Evolutionary conservation across 2,888 invertebrate genomes (phyloP).

Genomic region (Steinernema hermaphroditum): DNA sequence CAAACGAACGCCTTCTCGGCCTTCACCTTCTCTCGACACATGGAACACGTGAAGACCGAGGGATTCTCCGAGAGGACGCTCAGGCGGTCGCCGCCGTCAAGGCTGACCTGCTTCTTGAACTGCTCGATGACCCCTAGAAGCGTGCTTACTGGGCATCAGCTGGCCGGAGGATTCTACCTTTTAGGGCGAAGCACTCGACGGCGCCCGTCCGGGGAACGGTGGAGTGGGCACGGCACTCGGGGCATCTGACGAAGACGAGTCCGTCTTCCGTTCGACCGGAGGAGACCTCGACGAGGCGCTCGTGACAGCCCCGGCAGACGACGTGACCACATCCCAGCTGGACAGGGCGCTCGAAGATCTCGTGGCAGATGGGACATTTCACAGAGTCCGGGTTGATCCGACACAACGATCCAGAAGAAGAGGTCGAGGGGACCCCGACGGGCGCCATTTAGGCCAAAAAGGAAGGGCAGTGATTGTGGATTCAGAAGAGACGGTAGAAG

Average conservation of each 20-base stretch:
- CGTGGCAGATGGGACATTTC: not conserved
- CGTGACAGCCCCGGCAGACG: not conserved
- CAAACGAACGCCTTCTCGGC: not conserved
- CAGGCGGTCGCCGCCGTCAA: not conserved
- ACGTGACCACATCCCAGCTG: slow-evolving; percentile 6
- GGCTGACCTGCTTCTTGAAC: not conserved
- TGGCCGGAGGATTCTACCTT: too few relatives aligned
- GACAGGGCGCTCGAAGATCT: slow-evolving; percentile 2
- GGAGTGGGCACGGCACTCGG: not conserved
- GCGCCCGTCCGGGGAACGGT: not conserved
- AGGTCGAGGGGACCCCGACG: not conserved
- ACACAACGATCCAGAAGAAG: not conserved
- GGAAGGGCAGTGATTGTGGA: too few relatives aligned
- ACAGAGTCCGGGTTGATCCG: not conserved
- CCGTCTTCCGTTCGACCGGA: not conserved
- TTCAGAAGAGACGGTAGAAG: too few relatives aligned
- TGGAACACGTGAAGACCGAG: not conserved
- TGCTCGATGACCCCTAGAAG: slow-evolving; percentile 8
- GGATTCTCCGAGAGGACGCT: not conserved
- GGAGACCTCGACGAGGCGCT: not conserved
- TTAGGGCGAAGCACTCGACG: not conserved
- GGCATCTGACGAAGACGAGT: not conserved
- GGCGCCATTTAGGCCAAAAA: too few relatives aligned
- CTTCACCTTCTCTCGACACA: slow-evolving; percentile 1
- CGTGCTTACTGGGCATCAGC: too few relatives aligned